Percentiles rank a stretch among this genome's conserved stretches.
These are phyloP conservation scores for Muraenolepis orangiensis DNA, from an alignment of 2,797 vertebrate genomes.

Conservation along the genomic window DNA sequence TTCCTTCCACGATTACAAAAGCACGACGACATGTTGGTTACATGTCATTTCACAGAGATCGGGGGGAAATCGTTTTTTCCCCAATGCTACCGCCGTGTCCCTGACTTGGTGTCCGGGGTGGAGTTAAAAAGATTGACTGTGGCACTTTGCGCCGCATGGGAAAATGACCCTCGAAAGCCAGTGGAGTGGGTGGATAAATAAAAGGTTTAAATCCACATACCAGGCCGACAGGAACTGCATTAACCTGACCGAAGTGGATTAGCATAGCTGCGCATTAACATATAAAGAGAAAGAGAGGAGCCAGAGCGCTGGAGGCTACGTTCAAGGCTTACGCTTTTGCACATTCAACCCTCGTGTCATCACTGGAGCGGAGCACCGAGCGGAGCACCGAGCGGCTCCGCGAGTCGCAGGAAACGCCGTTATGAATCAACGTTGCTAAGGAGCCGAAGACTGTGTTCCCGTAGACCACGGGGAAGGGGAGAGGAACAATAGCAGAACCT, in stretches of 20 bases:
- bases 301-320: constrained; percentile 41
- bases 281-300: constrained; percentile 9
- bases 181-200: constrained; percentile 37
- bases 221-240: constrained; percentile 53
- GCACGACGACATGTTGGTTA: too few relatives aligned
- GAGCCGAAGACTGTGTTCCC: not conserved
- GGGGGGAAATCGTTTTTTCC: too few relatives aligned
- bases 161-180: not conserved
- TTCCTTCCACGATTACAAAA: too few relatives aligned
- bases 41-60: too few relatives aligned
- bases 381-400: constrained; percentile 19
- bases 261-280: constrained; percentile 56
- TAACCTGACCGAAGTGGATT: constrained; percentile 56
- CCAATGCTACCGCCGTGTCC: too few relatives aligned
- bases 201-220: constrained; percentile 59
- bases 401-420: constrained; percentile 10
- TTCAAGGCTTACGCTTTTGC: constrained; percentile 61
- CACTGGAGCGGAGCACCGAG: constrained; percentile 38
- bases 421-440: not conserved
- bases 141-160: not conserved
- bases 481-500: not conserved
- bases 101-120: not conserved
- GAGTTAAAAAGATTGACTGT: not conserved
- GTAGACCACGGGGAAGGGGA: not conserved
- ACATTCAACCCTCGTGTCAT: constrained; percentile 57